Evolutionary conservation across 2,113 vertebrate species (phyloP).

Genomic region (Pelmatolapia mariae): DNA sequence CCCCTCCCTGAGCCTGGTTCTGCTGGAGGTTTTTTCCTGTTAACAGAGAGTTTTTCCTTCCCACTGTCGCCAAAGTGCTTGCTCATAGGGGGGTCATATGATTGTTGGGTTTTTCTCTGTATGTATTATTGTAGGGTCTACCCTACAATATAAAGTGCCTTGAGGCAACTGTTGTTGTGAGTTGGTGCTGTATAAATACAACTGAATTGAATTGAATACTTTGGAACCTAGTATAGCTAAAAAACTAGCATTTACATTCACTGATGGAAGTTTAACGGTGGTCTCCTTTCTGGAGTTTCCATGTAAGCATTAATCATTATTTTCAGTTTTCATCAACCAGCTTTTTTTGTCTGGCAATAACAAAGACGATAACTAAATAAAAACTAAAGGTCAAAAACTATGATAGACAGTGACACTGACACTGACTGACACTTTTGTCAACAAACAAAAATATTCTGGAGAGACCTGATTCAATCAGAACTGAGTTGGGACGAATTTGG

Average conservation of each 20-base stretch:
- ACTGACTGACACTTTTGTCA: not conserved
- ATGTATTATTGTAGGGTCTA: not conserved
- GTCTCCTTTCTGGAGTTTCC: not conserved
- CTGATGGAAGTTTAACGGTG: not conserved
- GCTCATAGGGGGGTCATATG: rapidly evolving
- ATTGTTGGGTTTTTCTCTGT: not conserved
- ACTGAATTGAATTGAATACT: not conserved
- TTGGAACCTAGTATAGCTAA: not conserved
- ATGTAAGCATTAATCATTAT: not conserved
- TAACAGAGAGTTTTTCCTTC: not conserved
- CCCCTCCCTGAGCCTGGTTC: not conserved
- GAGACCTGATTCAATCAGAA: not conserved
- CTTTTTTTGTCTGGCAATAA: not conserved
- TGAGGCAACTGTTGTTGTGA: not conserved
- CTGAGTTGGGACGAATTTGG: not conserved
- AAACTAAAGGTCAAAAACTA: not conserved
- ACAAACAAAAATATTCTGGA: not conserved
- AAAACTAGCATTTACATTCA: not conserved
- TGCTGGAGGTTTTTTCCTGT: not conserved
- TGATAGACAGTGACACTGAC: not conserved
- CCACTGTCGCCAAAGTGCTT: rapidly evolving
- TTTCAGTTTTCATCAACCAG: not conserved
- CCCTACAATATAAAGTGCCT: not conserved
- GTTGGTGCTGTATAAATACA: not conserved
- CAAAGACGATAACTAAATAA: not conserved